These are phyloP conservation scores for Hyperopisus bebe DNA, from an alignment of 2,113 vertebrate species.

Conservation along the genomic window DNA sequence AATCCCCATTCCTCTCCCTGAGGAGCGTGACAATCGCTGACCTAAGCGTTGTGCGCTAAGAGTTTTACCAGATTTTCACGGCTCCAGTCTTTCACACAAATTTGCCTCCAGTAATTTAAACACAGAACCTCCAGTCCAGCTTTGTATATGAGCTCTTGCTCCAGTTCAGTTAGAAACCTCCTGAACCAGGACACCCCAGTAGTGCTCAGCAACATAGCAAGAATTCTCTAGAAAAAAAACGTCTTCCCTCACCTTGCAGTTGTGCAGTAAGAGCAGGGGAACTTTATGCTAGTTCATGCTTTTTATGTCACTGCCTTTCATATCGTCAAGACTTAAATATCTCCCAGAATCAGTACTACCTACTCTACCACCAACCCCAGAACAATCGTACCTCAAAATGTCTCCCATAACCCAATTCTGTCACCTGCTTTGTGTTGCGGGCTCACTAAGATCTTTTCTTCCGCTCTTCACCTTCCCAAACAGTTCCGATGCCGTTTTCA, in stretches of 20 bases:
- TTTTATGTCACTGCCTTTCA: not conserved
- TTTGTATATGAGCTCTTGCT: not conserved
- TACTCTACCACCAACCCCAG: not conserved
- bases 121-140: not conserved
- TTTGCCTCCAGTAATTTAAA: not conserved
- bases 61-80: not conserved
- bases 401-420: conserved; percentile 16
- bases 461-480: not conserved
- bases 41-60: not conserved
- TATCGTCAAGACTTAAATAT: not conserved
- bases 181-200: not conserved
- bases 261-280: not conserved
- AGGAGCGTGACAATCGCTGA: not conserved
- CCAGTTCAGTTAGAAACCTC: not conserved
- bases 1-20: not conserved
- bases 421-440: not conserved
- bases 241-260: not conserved
- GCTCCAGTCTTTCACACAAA: not conserved
- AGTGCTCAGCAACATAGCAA: not conserved
- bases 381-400: not conserved
- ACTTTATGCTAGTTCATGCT: not conserved
- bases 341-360: not conserved
- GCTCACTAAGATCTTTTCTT: not conserved
- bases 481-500: not conserved
- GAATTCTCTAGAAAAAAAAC: not conserved